Base-by-base conservation (phyloP, 92 coral and sea anemone species). In the Muricea muricata region DNA sequence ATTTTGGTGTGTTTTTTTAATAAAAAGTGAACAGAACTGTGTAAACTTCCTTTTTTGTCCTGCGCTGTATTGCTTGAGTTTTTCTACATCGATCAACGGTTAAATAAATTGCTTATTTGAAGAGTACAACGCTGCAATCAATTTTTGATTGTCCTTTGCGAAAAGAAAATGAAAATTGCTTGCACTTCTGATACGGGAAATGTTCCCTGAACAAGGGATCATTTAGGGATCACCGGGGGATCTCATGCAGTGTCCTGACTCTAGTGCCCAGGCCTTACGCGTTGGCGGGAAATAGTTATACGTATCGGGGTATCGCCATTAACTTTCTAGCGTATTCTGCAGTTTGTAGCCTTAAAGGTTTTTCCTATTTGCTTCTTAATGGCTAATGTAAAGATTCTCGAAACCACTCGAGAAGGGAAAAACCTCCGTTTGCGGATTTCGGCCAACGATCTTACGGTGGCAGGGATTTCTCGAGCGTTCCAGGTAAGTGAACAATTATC, bases 401-500 rank as follows among this genome's bases (percentile, higher is more conserved):
- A 73, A 42, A 35, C 46, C 18, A 20, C 7, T 73, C 55, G 79
- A 7, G 79, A 73, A 41, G 79, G 79, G 56, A 73, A 73, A 42
- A 73, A 13, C 79, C 61, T 73, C 1, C 23, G 57, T 21, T 73
- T 73, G 18, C 60, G 79, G 46, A 73, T 73, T 41, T 73, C 60
- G 21, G 91, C 82, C n/a, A n/a, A n/a, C n/a, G n/a, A n/a, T n/a
- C n/a, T n/a, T n/a, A n/a, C n/a, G n/a, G n/a, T n/a, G 50, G 18
- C 58, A 34, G 74, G 91, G 65, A 80, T 87, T 45, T 73, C 91
- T 63, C 86, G 91, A 73, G 91, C 91, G 7, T 87, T 87, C 69
- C 91, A 87, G 87, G 87, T 61, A 61, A 75, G 84, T 85, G 32
- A 50, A 65, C 30, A 26, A 2, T 0, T 6, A 17, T 3, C 30